Conservation (phyloP, 2,888 invertebrate species). For the Biston stratarius region DNA sequence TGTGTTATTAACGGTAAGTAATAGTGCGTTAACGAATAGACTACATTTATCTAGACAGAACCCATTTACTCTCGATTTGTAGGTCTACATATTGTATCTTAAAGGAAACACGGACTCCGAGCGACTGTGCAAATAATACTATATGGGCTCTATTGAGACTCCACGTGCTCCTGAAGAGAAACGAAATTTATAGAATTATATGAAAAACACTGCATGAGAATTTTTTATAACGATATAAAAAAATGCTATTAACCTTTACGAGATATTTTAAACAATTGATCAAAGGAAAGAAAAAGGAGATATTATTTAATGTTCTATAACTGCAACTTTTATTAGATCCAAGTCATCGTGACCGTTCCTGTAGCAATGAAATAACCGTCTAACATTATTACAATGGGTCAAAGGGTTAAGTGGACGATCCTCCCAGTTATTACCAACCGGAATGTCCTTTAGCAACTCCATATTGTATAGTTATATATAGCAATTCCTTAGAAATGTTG, state of each 20-base stretch:
- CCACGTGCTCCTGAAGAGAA: too few relatives aligned
- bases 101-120: too few relatives aligned
- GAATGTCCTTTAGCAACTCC: slow-evolving; percentile 31
- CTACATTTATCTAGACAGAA: too few relatives aligned
- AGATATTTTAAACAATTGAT: neutral
- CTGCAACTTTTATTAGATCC: slow-evolving; percentile 49
- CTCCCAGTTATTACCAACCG: slow-evolving; percentile 44
- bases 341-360: slow-evolving; percentile 52
- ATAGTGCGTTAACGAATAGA: too few relatives aligned
- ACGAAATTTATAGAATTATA: neutral
- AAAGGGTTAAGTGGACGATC: slow-evolving; percentile 69
- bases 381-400: slow-evolving; percentile 72
- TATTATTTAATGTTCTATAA: slow-evolving; percentile 11
- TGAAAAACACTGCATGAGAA: neutral
- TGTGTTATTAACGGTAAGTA: too few relatives aligned
- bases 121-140: too few relatives aligned
- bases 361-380: slow-evolving; percentile 63
- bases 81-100: too few relatives aligned
- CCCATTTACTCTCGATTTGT: too few relatives aligned
- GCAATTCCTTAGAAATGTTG: slow-evolving; percentile 26
- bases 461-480: slow-evolving; percentile 24
- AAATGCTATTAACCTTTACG: neutral
- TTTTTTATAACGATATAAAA: neutral
- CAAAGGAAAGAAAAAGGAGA: slow-evolving; percentile 4
- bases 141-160: too few relatives aligned